phyloP scores from a whole-genome alignment of 2,113 vertebrate species.

The Pygoscelis adeliae region DNA sequence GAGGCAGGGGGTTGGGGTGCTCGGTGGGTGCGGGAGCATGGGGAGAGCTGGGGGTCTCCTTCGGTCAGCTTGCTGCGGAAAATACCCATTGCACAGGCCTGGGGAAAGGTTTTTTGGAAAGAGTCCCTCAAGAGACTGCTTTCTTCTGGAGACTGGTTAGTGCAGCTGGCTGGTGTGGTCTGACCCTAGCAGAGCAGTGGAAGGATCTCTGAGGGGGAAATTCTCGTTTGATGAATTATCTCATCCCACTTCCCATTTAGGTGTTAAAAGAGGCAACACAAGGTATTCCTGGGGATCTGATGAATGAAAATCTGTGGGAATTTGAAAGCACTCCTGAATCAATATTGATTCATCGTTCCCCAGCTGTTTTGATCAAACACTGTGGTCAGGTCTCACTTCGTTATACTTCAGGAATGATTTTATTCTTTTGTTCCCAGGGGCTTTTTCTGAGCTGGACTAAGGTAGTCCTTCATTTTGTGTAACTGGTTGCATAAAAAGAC shows the following conservation, averaged over 20 bases:
- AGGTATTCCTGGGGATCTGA: neutral
- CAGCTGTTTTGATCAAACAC: neutral
- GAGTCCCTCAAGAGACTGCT: neutral
- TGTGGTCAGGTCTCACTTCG: neutral
- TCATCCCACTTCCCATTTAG: neutral
- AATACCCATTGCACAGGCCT: too few species aligned
- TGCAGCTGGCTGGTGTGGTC: neutral
- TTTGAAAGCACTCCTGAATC: neutral
- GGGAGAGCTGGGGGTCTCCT: neutral
- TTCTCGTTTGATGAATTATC: neutral
- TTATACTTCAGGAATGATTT: neutral
- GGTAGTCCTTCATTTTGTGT: neutral
- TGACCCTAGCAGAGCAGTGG: neutral
- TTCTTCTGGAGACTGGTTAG: neutral
- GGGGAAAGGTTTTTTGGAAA: neutral
- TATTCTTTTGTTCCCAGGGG: neutral
- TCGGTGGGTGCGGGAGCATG: fast-evolving
- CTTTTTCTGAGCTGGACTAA: neutral
- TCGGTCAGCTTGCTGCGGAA: neutral
- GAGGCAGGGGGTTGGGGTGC: neutral
- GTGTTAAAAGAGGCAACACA: neutral
- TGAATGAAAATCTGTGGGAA: neutral
- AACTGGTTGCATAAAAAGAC: neutral
- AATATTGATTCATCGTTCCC: neutral
- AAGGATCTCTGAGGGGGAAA: neutral